Conservation (phyloP, 2,113 vertebrate species). For the Poecilia latipinna region DNA sequence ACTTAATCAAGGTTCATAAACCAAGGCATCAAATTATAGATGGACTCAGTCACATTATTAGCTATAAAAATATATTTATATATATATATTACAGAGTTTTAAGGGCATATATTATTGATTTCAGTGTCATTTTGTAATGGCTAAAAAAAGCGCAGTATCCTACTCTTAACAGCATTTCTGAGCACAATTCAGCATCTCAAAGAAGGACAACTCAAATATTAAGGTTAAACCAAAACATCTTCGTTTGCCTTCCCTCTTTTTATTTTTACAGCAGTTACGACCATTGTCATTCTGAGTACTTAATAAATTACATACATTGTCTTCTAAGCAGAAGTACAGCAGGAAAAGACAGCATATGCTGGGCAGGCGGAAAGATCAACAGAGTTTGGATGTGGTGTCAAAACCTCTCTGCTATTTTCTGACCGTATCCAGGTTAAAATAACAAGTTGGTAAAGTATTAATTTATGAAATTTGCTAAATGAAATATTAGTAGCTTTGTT, state of each 20-base stretch:
- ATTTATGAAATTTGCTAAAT: conserved; percentile 38
- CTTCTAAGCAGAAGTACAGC: conserved; percentile 72
- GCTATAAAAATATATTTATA: conserved; percentile 86
- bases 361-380: conserved; percentile 35
- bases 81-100: conserved; percentile 80
- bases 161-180: conserved; percentile 42
- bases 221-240: conserved; percentile 34
- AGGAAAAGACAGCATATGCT: conserved; percentile 60
- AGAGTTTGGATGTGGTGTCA: conserved; percentile 50
- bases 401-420: conserved; percentile 23
- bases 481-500: conserved; percentile 52
- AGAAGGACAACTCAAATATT: conserved; percentile 59
- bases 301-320: conserved; percentile 76
- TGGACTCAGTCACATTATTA: conserved; percentile 72
- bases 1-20: conserved; percentile 48
- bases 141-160: conserved; percentile 63
- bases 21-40: conserved; percentile 68
- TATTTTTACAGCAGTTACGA: conserved; percentile 69
- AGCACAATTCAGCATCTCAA: conserved; percentile 35
- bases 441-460: conserved; percentile 33
- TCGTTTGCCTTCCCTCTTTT: conserved; percentile 54
- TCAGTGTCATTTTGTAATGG: conserved; percentile 61
- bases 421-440: conserved; percentile 8
- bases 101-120: conserved; percentile 67
- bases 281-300: conserved; percentile 72